phyloP scores from a whole-genome alignment of 2,113 vertebrate genomes.

The Syngnathus floridae region DNA sequence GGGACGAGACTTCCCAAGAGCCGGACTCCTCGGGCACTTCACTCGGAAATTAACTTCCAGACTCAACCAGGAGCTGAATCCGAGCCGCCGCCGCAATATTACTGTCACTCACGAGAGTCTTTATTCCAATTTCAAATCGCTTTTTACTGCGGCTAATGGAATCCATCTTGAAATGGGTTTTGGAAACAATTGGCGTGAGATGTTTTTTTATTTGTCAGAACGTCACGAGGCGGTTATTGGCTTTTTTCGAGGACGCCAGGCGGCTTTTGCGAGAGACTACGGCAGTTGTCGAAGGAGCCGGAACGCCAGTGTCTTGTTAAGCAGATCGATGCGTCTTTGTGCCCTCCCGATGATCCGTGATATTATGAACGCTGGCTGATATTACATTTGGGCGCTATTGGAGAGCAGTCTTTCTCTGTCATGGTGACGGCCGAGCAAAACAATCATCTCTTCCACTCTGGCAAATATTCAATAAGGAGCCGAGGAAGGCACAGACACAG shows the following conservation, averaged over 20 bases:
- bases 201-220: not conserved
- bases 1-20: not conserved
- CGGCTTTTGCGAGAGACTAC: constrained; percentile 5
- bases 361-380: constrained; percentile 11
- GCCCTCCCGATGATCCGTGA: constrained; percentile 10
- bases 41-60: constrained; percentile 3
- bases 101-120: not conserved
- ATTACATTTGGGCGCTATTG: constrained; percentile 30
- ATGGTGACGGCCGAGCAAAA: constrained; percentile 26
- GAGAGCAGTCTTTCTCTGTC: constrained; percentile 19
- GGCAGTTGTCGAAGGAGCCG: constrained; percentile 19
- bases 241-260: not conserved
- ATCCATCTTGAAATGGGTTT: not conserved
- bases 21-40: not conserved
- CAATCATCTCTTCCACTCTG: constrained; percentile 8
- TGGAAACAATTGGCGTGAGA: not conserved
- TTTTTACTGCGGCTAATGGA: not conserved
- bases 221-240: not conserved
- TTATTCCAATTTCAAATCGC: not conserved
- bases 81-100: not conserved
- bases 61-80: not conserved
- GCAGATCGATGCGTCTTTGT: not conserved
- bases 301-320: constrained; percentile 13
- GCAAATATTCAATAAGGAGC: constrained; percentile 41
- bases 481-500: constrained; percentile 19